Conservation (phyloP, 2,888 invertebrate species). For the Troilus luridus region DNA sequence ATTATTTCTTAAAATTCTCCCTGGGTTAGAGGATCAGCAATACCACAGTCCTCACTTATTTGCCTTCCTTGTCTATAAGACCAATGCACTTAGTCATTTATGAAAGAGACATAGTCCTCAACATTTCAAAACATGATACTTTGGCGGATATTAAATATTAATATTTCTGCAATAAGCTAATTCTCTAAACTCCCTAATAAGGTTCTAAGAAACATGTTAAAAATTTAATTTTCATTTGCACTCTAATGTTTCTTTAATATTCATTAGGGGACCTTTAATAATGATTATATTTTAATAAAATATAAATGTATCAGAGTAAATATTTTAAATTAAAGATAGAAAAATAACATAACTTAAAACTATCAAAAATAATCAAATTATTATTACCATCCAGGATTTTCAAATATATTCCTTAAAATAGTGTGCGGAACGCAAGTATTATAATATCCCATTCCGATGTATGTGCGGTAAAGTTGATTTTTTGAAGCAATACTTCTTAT, state of each 20-base stretch:
- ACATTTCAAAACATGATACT: too few species aligned
- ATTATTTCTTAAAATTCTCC: too few species aligned
- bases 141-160: too few species aligned
- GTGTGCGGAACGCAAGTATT: constrained; percentile 97
- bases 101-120: too few species aligned
- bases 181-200: too few species aligned
- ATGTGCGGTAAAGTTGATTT: constrained; percentile 95
- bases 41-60: too few species aligned
- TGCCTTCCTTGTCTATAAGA: too few species aligned
- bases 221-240: not conserved
- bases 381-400: constrained; percentile 96
- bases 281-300: not conserved
- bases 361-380: constrained; percentile 61
- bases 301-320: not conserved
- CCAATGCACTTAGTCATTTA: too few species aligned
- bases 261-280: not conserved
- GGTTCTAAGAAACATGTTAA: too few species aligned
- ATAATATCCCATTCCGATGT: constrained; percentile 99
- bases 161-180: too few species aligned
- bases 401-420: constrained; percentile 96
- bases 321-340: not conserved
- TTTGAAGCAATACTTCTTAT: constrained; percentile 84
- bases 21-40: too few species aligned
- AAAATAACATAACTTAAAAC: constrained; percentile 2
- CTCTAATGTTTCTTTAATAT: not conserved